phyloP scores from a whole-genome alignment of 2,797 vertebrate genomes.

The Oryzias sinensis region DNA sequence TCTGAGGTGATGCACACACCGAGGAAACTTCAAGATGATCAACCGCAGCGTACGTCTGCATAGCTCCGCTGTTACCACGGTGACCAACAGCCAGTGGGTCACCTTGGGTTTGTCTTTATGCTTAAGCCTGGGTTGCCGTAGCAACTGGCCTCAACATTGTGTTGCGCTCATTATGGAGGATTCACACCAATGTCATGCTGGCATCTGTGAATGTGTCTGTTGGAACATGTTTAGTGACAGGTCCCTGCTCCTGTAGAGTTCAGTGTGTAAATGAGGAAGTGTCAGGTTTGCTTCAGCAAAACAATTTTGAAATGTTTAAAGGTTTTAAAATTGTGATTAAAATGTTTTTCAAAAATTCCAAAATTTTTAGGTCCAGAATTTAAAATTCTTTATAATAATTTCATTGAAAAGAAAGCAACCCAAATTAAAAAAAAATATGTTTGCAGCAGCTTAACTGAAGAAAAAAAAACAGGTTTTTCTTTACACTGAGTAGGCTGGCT shows the following conservation, averaged over 20 bases:
- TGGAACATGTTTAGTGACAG: conserved; percentile 2
- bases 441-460: too few species aligned
- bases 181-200: conserved; percentile 15
- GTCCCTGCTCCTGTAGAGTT: conserved; percentile 8
- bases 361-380: too few species aligned
- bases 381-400: too few species aligned
- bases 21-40: conserved; percentile 19
- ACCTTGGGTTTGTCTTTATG: conserved; percentile 53
- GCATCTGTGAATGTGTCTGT: conserved; percentile 2
- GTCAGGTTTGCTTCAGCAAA: too few species aligned
- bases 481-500: not conserved
- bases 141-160: conserved; percentile 62
- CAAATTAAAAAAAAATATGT: too few species aligned
- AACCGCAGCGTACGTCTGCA: conserved; percentile 19
- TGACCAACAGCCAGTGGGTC: conserved; percentile 58
- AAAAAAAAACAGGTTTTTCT: not conserved
- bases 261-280: too few species aligned
- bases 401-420: too few species aligned
- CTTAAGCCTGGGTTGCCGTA: conserved; percentile 61
- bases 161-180: conserved; percentile 47
- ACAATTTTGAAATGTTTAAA: too few species aligned
- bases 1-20: conserved; percentile 5
- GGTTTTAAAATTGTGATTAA: too few species aligned
- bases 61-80: conserved; percentile 62
- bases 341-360: too few species aligned